Percentiles rank a stretch among this genome's conserved stretches.
phyloP scores from a whole-genome alignment of 2,797 vertebrate genomes.

The Myotis planiceps region DNA sequence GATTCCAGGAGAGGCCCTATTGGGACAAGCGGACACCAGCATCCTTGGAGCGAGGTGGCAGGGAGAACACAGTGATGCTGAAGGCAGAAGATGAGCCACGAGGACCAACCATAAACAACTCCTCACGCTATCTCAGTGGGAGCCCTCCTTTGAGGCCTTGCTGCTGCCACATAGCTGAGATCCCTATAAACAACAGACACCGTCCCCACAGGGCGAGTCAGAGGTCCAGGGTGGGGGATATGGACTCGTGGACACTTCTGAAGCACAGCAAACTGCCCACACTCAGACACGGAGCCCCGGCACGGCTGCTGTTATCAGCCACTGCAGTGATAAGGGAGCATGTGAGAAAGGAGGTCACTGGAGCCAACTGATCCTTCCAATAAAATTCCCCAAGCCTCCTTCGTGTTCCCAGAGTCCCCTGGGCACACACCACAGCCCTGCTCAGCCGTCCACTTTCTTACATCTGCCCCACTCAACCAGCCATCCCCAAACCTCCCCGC shows the following conservation, averaged over 20 bases:
- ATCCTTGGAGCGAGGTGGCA: neutral
- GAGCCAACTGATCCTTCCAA: neutral
- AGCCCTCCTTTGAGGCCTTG: neutral
- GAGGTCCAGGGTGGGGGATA: neutral
- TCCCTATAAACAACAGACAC: neutral
- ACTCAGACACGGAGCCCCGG: neutral
- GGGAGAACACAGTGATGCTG: neutral
- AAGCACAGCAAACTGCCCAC: neutral
- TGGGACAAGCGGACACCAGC: neutral
- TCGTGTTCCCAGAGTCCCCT: fast-evolving
- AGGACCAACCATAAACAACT: neutral
- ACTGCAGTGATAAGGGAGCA: fast-evolving
- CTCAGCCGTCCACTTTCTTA: neutral
- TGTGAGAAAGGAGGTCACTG: neutral
- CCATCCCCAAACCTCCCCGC: fast-evolving
- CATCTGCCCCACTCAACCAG: neutral
- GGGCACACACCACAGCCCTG: fast-evolving
- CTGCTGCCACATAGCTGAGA: neutral
- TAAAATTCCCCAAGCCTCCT: neutral
- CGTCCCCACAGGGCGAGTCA: fast-evolving
- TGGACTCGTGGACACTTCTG: fast-evolving
- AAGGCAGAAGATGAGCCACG: neutral
- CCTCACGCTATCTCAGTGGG: fast-evolving
- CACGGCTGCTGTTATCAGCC: neutral
- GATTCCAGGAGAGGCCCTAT: neutral